Evolutionary conservation across 2,888 invertebrate genomes (phyloP).

Genomic region (Sisyra nigra): DNA sequence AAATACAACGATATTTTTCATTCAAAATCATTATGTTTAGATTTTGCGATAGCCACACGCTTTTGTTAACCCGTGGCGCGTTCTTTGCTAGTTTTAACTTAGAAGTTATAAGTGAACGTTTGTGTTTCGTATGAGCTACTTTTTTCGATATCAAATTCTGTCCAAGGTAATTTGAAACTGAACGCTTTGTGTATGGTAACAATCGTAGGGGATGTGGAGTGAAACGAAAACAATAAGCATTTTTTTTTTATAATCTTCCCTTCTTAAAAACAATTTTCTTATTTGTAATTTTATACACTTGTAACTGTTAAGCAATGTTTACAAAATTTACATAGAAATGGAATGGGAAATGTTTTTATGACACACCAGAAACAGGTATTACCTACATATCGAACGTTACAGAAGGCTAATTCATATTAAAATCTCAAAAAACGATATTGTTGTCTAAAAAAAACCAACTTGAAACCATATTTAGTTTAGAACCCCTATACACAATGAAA

Average conservation of each 20-base stretch:
- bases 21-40: slow-evolving; percentile 3
- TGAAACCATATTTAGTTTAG: no score
- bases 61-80: no score
- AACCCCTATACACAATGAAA: no score
- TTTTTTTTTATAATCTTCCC: neutral
- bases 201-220: neutral
- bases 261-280: slow-evolving; percentile 1
- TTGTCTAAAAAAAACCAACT: no score
- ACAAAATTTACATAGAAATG: neutral
- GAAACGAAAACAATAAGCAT: neutral
- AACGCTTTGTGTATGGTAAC: no score
- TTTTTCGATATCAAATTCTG: neutral
- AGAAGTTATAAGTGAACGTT: neutral
- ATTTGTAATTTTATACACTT: neutral
- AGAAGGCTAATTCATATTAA: no score
- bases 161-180: neutral
- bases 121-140: neutral
- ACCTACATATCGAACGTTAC: no score
- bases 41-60: neutral
- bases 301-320: neutral
- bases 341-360: neutral
- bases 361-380: neutral
- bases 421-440: no score
- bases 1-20: slow-evolving; percentile 8
- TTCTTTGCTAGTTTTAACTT: neutral